These are phyloP conservation scores for Papilio glaucus DNA, from an alignment of 1,140 invertebrate species.

Conservation along the genomic window DNA sequence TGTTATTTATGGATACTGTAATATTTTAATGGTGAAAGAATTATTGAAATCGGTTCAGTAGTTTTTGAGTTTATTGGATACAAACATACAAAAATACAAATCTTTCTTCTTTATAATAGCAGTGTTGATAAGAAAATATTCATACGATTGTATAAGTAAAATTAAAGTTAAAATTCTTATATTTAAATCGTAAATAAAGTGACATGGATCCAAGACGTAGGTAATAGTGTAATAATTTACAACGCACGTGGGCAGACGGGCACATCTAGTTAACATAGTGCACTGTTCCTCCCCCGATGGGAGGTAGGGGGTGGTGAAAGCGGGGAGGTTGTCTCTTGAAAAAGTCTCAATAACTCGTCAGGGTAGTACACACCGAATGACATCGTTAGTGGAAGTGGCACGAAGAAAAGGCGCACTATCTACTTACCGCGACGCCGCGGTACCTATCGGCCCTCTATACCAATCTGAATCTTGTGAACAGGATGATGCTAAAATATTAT, in stretches of 20 bases:
- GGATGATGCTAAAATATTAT: background rate
- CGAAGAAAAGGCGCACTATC: slow-evolving; percentile 82
- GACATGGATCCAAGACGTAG: background rate
- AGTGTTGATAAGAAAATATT: too few species aligned
- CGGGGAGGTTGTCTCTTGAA: slow-evolving; percentile 73
- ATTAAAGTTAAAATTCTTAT: too few species aligned
- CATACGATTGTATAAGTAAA: too few species aligned
- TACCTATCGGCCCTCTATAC: slow-evolving; percentile 64
- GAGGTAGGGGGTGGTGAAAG: slow-evolving; percentile 44
- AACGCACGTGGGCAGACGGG: background rate
- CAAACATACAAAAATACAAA: too few species aligned
- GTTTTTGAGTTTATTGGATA: too few species aligned
- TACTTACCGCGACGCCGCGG: slow-evolving; percentile 61
- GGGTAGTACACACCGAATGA: slow-evolving; percentile 77
- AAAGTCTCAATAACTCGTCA: slow-evolving; percentile 83
- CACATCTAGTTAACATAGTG: slow-evolving; percentile 48
- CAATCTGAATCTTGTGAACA: slow-evolving; percentile 42
- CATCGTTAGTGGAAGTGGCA: slow-evolving; percentile 79
- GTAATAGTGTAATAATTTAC: background rate
- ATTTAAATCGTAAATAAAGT: background rate
- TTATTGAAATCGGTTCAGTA: too few species aligned
- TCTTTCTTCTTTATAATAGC: too few species aligned
- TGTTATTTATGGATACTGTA: too few species aligned
- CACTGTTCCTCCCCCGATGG: slow-evolving; percentile 44
- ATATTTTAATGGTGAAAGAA: too few species aligned